Conservation (phyloP, 1,140 invertebrate genomes). For the Ceratosolen solmsi region DNA sequence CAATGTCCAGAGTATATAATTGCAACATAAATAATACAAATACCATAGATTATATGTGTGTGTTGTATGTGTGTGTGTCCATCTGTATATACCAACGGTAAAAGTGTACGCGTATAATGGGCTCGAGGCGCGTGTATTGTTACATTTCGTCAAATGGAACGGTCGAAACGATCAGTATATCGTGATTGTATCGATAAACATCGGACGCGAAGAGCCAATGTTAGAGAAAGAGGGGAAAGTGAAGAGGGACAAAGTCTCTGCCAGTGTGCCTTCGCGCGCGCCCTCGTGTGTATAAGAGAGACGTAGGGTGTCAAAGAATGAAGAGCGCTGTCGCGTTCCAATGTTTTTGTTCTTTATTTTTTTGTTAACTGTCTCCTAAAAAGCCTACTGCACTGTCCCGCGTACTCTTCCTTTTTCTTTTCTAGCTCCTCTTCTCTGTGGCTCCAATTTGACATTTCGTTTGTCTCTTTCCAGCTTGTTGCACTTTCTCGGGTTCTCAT, state of each 20-base stretch:
- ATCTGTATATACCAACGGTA: neutral
- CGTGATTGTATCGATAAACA: conserved; percentile 68
- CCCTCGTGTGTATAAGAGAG: neutral
- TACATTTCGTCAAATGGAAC: conserved; percentile 56
- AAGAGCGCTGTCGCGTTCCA: conserved; percentile 46
- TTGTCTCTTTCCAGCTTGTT: conserved; percentile 10
- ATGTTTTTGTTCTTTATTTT: conserved; percentile 45
- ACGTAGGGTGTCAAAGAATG: neutral
- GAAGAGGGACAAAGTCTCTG: neutral
- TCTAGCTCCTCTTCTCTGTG: conserved; percentile 43
- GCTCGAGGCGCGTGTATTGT: conserved; percentile 48
- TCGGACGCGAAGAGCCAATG: conserved; percentile 49
- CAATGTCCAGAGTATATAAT: neutral
- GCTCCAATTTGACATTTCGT: neutral
- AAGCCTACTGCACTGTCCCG: conserved; percentile 24
- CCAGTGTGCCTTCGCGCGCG: no score
- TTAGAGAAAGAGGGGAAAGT: neutral
- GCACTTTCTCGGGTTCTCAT: neutral
- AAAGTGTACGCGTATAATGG: conserved; percentile 54
- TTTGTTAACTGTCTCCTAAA: conserved; percentile 38
- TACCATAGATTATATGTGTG: neutral
- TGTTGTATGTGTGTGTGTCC: neutral
- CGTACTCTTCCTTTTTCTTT: conserved; percentile 41
- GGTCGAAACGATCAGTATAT: conserved; percentile 61
- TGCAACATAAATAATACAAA: no score